Percentiles rank a stretch among this genome's conserved stretches.
Conservation (phyloP, 2,797 vertebrate species). For the Pipistrellus pipistrellus region DNA sequence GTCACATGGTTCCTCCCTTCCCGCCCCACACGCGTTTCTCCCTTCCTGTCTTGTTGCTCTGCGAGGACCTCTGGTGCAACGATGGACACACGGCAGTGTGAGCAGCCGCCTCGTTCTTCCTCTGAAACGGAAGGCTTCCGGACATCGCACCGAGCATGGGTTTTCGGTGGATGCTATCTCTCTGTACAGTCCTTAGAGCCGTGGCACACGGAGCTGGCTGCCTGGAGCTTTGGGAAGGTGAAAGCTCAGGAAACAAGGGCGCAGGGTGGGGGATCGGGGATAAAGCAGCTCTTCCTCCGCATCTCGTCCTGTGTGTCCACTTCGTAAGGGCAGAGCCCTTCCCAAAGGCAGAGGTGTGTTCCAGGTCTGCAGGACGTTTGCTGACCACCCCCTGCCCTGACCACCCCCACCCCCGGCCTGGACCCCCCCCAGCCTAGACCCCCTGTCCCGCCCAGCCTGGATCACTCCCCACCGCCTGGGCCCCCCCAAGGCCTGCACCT, state of each 20-base stretch:
- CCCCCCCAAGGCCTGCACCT: too few relatives aligned
- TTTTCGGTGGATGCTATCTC: not conserved
- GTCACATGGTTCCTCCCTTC: not conserved
- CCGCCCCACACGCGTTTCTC: not conserved
- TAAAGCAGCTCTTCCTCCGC: too few relatives aligned
- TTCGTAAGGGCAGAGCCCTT: not conserved
- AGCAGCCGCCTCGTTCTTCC: too few relatives aligned
- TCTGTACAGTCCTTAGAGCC: not conserved
- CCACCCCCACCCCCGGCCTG: too few relatives aligned
- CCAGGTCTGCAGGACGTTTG: not conserved
- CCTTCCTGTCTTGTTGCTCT: not conserved
- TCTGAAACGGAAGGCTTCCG: not conserved
- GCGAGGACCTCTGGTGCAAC: not conserved
- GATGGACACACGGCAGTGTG: too few relatives aligned
- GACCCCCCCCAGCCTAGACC: too few relatives aligned
- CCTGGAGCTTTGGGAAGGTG: too few relatives aligned
- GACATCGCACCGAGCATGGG: not conserved
- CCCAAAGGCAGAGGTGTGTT: too few relatives aligned
- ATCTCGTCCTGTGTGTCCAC: not conserved
- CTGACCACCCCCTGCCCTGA: too few relatives aligned
- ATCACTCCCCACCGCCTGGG: too few relatives aligned
- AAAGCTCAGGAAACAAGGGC: fast-evolving
- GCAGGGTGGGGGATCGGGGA: fast-evolving
- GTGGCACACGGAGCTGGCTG: too few relatives aligned
- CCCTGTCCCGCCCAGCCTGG: too few relatives aligned